Evolutionary conservation across 2,888 invertebrate species (phyloP).

Genomic region (Cosmopolites sordidus): DNA sequence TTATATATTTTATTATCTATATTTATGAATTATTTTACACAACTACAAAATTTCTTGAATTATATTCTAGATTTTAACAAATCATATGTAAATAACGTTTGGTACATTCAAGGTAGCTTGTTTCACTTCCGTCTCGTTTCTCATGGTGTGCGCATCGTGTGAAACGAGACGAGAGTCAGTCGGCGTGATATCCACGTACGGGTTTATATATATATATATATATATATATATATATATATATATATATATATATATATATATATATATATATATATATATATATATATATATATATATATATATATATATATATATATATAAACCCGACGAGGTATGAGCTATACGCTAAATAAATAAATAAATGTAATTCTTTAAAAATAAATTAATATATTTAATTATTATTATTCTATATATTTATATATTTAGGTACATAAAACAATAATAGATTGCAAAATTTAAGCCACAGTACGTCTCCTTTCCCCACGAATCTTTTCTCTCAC

Average conservation of each 20-base stretch:
- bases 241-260: background rate
- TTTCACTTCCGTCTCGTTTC: too few relatives aligned
- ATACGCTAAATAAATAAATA: too few relatives aligned
- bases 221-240: background rate
- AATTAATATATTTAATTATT: background rate
- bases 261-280: background rate
- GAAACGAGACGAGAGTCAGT: too few relatives aligned
- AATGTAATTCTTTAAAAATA: too few relatives aligned
- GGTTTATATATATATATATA: background rate
- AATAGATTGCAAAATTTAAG: too few relatives aligned
- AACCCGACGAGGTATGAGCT: too few relatives aligned
- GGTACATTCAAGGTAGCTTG: slow-evolving; percentile 40
- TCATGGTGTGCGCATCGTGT: too few relatives aligned
- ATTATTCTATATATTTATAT: background rate
- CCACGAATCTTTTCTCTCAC: too few relatives aligned
- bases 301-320: background rate
- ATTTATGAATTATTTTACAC: slow-evolving; percentile 40
- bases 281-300: background rate
- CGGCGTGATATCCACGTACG: too few relatives aligned
- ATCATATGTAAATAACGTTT: slow-evolving; percentile 46
- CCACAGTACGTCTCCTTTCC: too few relatives aligned
- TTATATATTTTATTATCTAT: slow-evolving; percentile 53
- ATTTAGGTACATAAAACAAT: too few relatives aligned
- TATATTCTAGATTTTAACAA: slow-evolving; percentile 53
- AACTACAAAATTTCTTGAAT: slow-evolving; percentile 45